phyloP scores from a whole-genome alignment of 2,797 vertebrate genomes.

The Carcharodon carcharias region DNA sequence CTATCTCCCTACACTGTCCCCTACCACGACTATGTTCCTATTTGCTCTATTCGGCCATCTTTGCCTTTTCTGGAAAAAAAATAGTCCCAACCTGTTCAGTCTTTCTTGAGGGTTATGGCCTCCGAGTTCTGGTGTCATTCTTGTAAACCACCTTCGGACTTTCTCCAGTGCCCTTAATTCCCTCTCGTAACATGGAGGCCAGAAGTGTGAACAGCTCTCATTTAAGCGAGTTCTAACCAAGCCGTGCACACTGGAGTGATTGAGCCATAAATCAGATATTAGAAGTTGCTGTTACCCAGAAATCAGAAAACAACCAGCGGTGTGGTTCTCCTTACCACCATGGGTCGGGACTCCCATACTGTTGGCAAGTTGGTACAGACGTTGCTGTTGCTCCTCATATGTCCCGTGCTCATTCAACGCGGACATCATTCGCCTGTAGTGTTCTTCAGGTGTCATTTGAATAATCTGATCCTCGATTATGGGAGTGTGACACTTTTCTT shows the following conservation, averaged over 20 bases:
- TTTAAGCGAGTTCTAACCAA: neutral
- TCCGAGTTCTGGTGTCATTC: neutral
- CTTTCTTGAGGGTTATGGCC: neutral
- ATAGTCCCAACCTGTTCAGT: neutral
- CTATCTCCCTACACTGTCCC: too few relatives aligned
- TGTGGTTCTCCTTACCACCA: conserved; percentile 51
- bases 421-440: conserved; percentile 89
- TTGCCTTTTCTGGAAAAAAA: neutral
- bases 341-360: conserved; percentile 83
- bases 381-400: conserved; percentile 90
- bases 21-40: too few relatives aligned
- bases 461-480: conserved; percentile 68
- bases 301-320: neutral
- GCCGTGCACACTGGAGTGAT: neutral
- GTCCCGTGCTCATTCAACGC: conserved; percentile 79
- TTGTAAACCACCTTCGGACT: neutral
- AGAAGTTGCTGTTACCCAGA: neutral
- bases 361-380: conserved; percentile 86
- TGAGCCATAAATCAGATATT: neutral
- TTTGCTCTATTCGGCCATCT: too few relatives aligned
- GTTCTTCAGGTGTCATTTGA: conserved; percentile 93
- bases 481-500: conserved; percentile 80
- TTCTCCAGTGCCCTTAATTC: neutral
- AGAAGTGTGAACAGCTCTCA: neutral
- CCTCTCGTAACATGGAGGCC: neutral